Evolutionary conservation across 2,797 vertebrate genomes (phyloP).

Genomic region (Hoplostethus atlanticus): DNA sequence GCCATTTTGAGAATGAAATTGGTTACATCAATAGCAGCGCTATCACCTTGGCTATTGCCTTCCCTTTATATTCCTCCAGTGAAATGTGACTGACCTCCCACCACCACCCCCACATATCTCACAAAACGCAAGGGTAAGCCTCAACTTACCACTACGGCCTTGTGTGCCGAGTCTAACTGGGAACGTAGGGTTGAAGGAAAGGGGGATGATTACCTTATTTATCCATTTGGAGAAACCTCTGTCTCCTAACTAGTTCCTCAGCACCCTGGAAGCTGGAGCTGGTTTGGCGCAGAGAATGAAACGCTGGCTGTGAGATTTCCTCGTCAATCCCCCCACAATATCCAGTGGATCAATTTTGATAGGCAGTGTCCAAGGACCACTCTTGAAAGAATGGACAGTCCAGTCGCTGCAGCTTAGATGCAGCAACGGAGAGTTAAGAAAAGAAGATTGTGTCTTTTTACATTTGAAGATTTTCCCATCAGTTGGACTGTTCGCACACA

Average conservation of each 20-base stretch:
- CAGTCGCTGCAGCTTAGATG: conserved; percentile 10
- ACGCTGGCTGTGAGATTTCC: conserved; percentile 51
- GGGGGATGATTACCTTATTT: conserved; percentile 70
- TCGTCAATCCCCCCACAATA: conserved; percentile 49
- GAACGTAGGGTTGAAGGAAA: conserved; percentile 58
- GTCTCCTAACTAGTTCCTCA: conserved; percentile 55
- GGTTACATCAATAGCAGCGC: conserved; percentile 83
- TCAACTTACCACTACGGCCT: conserved; percentile 67
- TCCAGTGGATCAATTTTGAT: conserved; percentile 65
- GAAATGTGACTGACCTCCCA: conserved; percentile 79
- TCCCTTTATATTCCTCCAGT: conserved; percentile 82
- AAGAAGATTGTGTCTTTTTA: not conserved
- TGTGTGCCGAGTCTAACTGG: conserved; percentile 62
- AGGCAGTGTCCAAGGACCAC: conserved; percentile 44
- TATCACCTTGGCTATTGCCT: conserved; percentile 84
- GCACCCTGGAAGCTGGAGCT: conserved; percentile 33
- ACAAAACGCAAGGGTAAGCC: conserved; percentile 64
- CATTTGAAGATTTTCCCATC: not conserved
- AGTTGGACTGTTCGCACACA: not conserved
- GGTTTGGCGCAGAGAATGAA: conserved; percentile 43
- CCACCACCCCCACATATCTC: conserved; percentile 65
- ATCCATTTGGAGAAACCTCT: conserved; percentile 57
- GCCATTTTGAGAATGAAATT: conserved; percentile 86
- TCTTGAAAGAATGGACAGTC: conserved; percentile 47
- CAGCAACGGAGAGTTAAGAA: conserved; percentile 20